phyloP scores from a whole-genome alignment of 2,113 vertebrate genomes.

The Hepsetus odoe region DNA sequence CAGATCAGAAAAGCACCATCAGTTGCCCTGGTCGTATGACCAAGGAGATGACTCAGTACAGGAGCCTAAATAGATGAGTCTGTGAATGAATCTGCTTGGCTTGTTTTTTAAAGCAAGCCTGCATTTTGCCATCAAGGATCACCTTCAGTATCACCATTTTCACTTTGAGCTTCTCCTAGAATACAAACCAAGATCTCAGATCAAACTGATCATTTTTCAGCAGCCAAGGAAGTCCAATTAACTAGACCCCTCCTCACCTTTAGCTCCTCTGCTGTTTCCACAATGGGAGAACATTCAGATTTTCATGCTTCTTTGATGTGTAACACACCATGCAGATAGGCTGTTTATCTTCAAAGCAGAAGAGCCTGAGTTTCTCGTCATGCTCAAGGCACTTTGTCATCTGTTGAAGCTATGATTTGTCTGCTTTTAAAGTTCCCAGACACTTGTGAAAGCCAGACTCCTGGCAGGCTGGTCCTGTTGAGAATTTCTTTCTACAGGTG shows the following conservation, averaged over 20 bases:
- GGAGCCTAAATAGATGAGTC: background rate
- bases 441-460: constrained; percentile 34
- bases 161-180: background rate
- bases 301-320: constrained; percentile 44
- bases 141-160: background rate
- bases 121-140: background rate
- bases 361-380: constrained; percentile 42
- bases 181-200: background rate
- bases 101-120: background rate
- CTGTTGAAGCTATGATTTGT: background rate
- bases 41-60: no score
- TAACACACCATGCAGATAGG: constrained; percentile 51
- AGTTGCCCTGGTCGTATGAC: no score
- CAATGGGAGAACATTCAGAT: constrained; percentile 40
- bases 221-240: background rate
- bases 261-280: constrained; percentile 30
- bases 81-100: background rate
- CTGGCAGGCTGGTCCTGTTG: constrained; percentile 31
- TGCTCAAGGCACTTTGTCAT: constrained; percentile 32
- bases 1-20: no score
- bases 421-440: constrained; percentile 37
- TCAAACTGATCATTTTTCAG: background rate
- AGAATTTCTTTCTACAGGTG: constrained; percentile 15
- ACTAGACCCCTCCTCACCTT: constrained; percentile 27
- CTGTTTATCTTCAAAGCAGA: constrained; percentile 49